phyloP scores from a whole-genome alignment of 1,140 invertebrate species.

The Drosophila carrolli region DNA sequence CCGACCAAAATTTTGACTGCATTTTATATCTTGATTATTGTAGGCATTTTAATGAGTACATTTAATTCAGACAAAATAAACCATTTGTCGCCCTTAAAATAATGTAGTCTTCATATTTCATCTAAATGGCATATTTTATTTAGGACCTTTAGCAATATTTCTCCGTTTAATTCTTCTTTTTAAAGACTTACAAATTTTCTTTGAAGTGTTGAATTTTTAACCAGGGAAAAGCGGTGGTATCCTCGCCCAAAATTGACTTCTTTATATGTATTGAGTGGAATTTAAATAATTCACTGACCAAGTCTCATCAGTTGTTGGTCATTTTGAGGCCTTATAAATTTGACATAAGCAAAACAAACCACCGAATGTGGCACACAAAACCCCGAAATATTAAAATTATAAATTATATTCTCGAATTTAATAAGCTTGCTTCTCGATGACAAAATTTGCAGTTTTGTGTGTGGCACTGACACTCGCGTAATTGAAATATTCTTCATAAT shows the following conservation, averaged over 20 bases:
- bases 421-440: slow-evolving; percentile 40
- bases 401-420: slow-evolving; percentile 35
- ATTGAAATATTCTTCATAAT: slow-evolving; percentile 41
- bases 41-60: too few species aligned
- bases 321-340: slow-evolving; percentile 11
- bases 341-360: slow-evolving; percentile 24
- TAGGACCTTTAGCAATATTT: too few species aligned
- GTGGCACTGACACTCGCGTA: not conserved
- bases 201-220: not conserved
- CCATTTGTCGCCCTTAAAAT: too few species aligned
- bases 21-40: too few species aligned
- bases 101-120: too few species aligned
- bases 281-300: not conserved
- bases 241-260: not conserved
- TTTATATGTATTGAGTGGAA: not conserved
- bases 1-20: too few species aligned
- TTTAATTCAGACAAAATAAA: too few species aligned
- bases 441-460: slow-evolving; percentile 20
- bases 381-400: slow-evolving; percentile 33
- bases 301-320: slow-evolving; percentile 20
- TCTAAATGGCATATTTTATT: too few species aligned
- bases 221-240: not conserved
- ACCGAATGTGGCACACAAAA: slow-evolving; percentile 28
- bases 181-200: not conserved
- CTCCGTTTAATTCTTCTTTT: too few species aligned